Evolutionary conservation across 2,888 invertebrate genomes (phyloP), one percentile per base, ranked within the genome.

Genomic region (Achlya flavicornis): DNA sequence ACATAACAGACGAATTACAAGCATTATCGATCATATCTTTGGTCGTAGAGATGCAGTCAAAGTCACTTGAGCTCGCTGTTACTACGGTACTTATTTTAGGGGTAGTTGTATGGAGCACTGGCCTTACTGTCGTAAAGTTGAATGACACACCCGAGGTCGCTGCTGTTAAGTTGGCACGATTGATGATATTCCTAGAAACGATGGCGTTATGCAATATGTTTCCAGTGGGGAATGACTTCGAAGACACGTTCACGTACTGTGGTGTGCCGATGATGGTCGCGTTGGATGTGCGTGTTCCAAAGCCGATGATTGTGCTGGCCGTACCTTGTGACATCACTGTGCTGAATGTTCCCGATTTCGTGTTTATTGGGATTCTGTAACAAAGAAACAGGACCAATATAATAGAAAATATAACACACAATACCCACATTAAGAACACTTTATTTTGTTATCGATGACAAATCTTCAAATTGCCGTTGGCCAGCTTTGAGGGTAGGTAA

Each of bases 11-110:
- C 0, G 94, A 94, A 67, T 93, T 93, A 71, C 94, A 93, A 0
- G 93, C 91, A 66, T 93, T 94, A 63, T 94, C 94, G 26, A 94
- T 93, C 91, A 94, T 92, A 67, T 93, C 94, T 79, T 93, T 94
- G 0, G 92, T 90, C 0, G 93, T 93, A 1, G 93, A 91, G 66
- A 94, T 93, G 46, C 81, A 88, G 59, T 93, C 92, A 65, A 87
- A 92, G 66, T 93, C 94, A 16, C 76, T 80, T 3, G 84, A 80
- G 63, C 84, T 86, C 0, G 87, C 80, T 7, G 87, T 80, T 11
- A 86, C 84, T 3, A 85, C 83, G 3, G 90, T 87, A 75, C 83
- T 89, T 72, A 88, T 87, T 79, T 91, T 92, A 43, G 90, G 87
- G 0, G 89, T 76, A 0, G 90, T 86, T 2, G 91, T 90, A 64